Base-by-base conservation (phyloP, 2,113 vertebrate genomes). In the Centropus bengalensis region DNA sequence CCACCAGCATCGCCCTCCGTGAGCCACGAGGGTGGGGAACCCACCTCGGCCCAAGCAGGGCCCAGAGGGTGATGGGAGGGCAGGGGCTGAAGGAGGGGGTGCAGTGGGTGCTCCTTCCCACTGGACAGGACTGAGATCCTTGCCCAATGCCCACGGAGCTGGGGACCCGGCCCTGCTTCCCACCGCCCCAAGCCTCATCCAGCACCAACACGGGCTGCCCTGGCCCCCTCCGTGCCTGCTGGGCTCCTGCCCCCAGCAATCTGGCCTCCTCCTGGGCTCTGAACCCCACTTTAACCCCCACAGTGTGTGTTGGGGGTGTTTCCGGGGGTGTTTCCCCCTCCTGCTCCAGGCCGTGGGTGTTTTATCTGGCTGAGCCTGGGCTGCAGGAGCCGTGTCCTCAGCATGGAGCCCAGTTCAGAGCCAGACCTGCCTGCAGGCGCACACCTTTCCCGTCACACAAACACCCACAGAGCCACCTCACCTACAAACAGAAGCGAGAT, bases 271-370 rank as follows among this genome's bases (percentile, higher is more conserved):
- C 18, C 47, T 1, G 0, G 4, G 70, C 81, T 36, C 40, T 10
- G 13, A 69, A 26, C 5, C 30, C 49, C 30, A 14, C 26, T 33
- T 56, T 49, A 12, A 22, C 33, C 5, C 63, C 54, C 30, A 2
- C 56, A 0, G 23, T 33, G 49, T 12, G n/a, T 40, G 7, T 10
- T 1, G 19, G 69, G 69, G 36, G 36, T 36, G 36, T 36, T 36
- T 36, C 33, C 2, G 0, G 0, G 18, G 30, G 10, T 4, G 12
- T 16, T 60, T 12, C 1, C 19, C 26, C 33, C 14, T 24, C 33
- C 77, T 4, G 22, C 27, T 23, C 47, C 47, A 20, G 22, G 47
- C 47, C 9, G 10, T 22, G 47, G 21, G 47, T 49, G 47, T 49
- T 47, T 49, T 49, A 49, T 49, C 47, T 9, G 86, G 51, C 14